Percentiles rank a stretch among this genome's conserved stretches.
Evolutionary conservation across 2,113 vertebrate genomes (phyloP).

Genomic region (Saguinus imperator): DNA sequence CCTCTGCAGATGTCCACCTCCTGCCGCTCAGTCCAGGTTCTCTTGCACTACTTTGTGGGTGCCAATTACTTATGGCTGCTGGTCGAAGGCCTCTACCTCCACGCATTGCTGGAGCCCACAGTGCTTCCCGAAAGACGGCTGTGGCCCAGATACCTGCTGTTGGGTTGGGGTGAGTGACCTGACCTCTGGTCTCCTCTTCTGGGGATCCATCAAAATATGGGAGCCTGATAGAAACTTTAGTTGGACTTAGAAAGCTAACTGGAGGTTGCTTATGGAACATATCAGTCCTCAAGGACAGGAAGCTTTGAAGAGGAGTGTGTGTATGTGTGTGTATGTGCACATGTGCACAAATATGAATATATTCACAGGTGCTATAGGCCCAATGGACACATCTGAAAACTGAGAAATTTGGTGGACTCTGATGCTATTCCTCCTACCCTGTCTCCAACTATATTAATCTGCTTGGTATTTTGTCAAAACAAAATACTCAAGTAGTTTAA

Average conservation of each 20-base stretch:
- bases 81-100: constrained; percentile 95
- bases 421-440: neutral
- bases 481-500: neutral
- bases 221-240: neutral
- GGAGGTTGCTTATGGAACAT: neutral
- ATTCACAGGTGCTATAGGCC: accelerated
- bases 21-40: constrained; percentile 90
- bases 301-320: neutral
- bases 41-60: constrained; percentile 94
- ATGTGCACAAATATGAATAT: no score
- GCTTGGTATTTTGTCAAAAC: neutral
- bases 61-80: constrained; percentile 96
- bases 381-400: neutral
- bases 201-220: neutral
- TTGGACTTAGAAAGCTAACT: neutral
- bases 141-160: constrained; percentile 90
- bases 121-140: constrained; percentile 89
- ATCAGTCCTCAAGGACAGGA: neutral
- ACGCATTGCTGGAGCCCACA: constrained; percentile 89
- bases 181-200: neutral
- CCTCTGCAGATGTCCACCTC: constrained; percentile 83
- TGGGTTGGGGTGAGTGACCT: constrained; percentile 93
- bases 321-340: no score
- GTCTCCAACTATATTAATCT: neutral
- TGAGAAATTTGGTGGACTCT: neutral